Evolutionary conservation across 2,113 vertebrate species (phyloP), one percentile per base, ranked within the genome.

Genomic region (Bothrops jararaca): DNA sequence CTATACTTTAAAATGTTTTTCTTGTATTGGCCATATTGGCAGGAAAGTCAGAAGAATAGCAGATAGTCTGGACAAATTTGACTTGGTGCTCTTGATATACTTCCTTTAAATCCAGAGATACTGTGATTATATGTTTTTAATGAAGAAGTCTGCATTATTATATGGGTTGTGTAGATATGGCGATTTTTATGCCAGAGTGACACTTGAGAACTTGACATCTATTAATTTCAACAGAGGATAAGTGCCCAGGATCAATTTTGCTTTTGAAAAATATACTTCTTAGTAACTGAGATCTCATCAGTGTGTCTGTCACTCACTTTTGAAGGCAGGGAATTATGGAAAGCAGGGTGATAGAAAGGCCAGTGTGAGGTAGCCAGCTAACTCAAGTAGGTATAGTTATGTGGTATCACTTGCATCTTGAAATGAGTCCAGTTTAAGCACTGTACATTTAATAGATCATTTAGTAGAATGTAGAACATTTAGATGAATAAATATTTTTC

Each of bases 201-300:
- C 89, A 90, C 89, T 90, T 50, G 74, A 93, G 45, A 86, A 48
- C 29, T 57, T 93, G 92, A 93, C 92, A 90, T 89, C 89, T 86
- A 90, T 93, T 93, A 93, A 93, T 93, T 93, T 93, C 89, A 90
- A 90, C 86, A 58, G 92, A 90, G 39, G 74, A 93, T 93, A 93
- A 93, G 92, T 90, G 92, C 89, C 89, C 86, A 60, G 90, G 54
- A 92, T 58, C 91, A 92, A 92, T 92, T 92, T 88, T 86, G 89
- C 80, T 85, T 93, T 93, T 93, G 92, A 93, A 93, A 93, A 85
- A 90, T 86, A 45, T 93, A 34, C 89, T 90, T 89, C 88, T 89
- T 90, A 80, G 80, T 56, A 92, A 86, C 56, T 53, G 92, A 90
- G 92, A 80, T 90, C 88, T 90, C n/a, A 86, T 90, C 89, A 86